A percentile compares a stretch with the other conserved stretches of the same genome.
These are phyloP conservation scores for Sitobion miscanthi DNA, from an alignment of 1,140 invertebrate species.

Conservation along the genomic window DNA sequence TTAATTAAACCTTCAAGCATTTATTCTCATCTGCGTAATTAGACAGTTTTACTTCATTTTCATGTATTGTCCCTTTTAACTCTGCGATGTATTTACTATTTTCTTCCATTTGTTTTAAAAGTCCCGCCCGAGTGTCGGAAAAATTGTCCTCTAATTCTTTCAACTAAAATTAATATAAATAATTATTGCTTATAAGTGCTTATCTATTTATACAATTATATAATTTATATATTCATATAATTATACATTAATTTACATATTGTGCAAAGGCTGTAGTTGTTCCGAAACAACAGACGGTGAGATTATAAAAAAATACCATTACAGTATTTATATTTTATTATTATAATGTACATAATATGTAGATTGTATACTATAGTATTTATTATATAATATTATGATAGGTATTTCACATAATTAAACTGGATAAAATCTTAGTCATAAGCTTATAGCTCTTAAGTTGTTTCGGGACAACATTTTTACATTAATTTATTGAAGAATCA, in stretches of 20 bases:
- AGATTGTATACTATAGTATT: no score
- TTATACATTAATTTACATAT: not conserved
- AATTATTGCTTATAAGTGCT: not conserved
- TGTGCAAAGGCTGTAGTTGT: no score
- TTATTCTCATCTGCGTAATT: conserved; percentile 34
- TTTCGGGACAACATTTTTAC: not conserved
- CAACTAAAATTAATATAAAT: conserved; percentile 27
- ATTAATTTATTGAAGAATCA: not conserved
- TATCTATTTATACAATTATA: not conserved
- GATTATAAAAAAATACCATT: no score
- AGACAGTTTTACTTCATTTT: conserved; percentile 11
- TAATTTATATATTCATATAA: not conserved
- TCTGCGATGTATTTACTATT: conserved; percentile 52
- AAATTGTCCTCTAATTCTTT: conserved; percentile 53
- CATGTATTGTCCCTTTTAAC: conserved; percentile 30
- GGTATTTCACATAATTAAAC: no score
- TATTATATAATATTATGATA: no score
- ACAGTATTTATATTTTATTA: no score
- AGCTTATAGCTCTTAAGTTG: no score
- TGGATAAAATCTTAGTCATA: no score
- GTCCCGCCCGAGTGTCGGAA: conserved; percentile 10
- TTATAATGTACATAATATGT: no score
- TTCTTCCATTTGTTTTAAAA: conserved; percentile 53
- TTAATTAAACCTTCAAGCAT: conserved; percentile 28
- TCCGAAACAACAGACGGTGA: no score